A percentile compares a stretch with the other conserved stretches of the same genome.
These are phyloP conservation scores for Poeciliopsis prolifica DNA, from an alignment of 2,113 vertebrate species.

Conservation along the genomic window DNA sequence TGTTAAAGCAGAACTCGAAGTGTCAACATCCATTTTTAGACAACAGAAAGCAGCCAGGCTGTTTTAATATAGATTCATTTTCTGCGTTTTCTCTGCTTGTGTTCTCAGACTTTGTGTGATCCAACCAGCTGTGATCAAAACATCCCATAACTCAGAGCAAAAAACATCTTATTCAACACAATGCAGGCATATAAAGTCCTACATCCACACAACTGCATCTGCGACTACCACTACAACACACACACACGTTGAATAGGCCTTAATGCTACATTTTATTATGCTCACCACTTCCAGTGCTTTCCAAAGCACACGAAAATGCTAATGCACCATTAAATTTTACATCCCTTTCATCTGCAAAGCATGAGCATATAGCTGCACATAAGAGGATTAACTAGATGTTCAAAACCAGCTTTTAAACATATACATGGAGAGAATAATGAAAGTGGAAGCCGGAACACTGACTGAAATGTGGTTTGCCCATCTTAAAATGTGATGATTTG, in stretches of 20 bases:
- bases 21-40: background rate
- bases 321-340: slow-evolving; percentile 48
- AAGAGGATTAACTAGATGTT: slow-evolving; percentile 63
- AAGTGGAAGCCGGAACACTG: slow-evolving; percentile 21
- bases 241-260: background rate
- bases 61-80: background rate
- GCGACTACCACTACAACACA: background rate
- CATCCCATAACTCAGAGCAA: background rate
- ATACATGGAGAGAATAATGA: slow-evolving; percentile 18
- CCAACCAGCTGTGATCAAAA: background rate
- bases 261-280: slow-evolving; percentile 11
- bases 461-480: slow-evolving; percentile 12
- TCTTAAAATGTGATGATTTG: background rate
- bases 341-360: slow-evolving; percentile 49
- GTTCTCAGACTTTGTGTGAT: background rate
- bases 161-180: background rate
- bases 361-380: slow-evolving; percentile 50
- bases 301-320: slow-evolving; percentile 29
- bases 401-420: slow-evolving; percentile 42
- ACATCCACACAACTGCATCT: background rate
- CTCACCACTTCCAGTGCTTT: slow-evolving; percentile 32
- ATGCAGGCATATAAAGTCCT: background rate
- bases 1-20: background rate
- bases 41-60: background rate
- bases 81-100: background rate